These are phyloP conservation scores for Benthosema pterotum DNA, from an alignment of 2,797 vertebrate species.

Conservation along the genomic window DNA sequence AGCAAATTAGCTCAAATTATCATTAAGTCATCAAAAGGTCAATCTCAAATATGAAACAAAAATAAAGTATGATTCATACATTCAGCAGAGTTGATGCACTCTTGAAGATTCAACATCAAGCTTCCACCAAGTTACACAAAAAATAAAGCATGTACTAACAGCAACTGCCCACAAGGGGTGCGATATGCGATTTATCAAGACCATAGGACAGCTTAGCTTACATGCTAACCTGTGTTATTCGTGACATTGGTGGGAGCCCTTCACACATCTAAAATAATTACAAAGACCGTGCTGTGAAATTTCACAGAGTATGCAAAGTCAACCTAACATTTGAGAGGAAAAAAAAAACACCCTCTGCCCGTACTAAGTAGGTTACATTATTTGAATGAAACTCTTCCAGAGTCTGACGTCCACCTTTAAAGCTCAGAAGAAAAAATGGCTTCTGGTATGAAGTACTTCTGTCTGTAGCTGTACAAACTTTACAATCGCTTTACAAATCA, in stretches of 20 bases:
- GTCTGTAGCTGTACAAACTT: no score
- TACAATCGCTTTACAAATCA: no score
- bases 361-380: no score
- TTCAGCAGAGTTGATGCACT: background rate
- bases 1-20: no score
- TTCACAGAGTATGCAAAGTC: constrained; percentile 20
- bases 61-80: background rate
- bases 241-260: background rate
- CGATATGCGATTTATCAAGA: background rate
- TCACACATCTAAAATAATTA: background rate
- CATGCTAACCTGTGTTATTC: background rate
- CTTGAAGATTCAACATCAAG: background rate
- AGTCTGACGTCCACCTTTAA: no score
- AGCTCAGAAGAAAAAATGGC: no score
- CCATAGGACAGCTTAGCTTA: constrained; percentile 1
- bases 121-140: background rate
- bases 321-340: background rate
- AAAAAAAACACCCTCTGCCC: no score
- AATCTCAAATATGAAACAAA: background rate
- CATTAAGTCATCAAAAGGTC: background rate
- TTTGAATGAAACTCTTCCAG: no score
- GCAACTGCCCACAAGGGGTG: constrained; percentile 57
- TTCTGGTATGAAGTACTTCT: no score
- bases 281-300: constrained; percentile 25
- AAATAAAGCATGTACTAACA: constrained; percentile 5